phyloP scores from a whole-genome alignment of 2,888 invertebrate species.

The Choreutis nemorana region DNA sequence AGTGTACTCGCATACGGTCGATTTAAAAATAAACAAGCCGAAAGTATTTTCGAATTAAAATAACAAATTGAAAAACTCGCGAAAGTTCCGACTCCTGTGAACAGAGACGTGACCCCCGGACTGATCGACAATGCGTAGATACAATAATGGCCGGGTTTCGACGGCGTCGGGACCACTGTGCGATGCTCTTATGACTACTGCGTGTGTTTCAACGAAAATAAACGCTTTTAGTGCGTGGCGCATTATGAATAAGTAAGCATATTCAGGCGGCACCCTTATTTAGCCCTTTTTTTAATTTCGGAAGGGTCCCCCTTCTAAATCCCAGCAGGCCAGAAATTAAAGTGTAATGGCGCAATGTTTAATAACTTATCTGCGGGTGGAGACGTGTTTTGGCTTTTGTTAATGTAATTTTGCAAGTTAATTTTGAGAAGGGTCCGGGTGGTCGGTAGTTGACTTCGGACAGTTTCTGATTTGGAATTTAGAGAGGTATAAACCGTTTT shows the following conservation, averaged over 20 bases:
- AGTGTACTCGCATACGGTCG: constrained; percentile 43
- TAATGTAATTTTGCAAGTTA: constrained; percentile 52
- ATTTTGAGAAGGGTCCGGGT: constrained; percentile 25
- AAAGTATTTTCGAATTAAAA: constrained; percentile 36
- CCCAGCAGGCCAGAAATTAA: constrained; percentile 58
- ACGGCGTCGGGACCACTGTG: constrained; percentile 6
- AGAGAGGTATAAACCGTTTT: too few relatives aligned
- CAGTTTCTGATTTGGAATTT: too few relatives aligned
- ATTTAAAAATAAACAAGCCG: constrained; percentile 53
- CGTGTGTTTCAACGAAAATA: constrained; percentile 36
- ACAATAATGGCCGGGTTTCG: constrained; percentile 8
- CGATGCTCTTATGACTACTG: too few relatives aligned
- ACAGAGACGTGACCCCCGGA: constrained; percentile 5
- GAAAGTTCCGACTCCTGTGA: constrained; percentile 11
- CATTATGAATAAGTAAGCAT: constrained; percentile 52
- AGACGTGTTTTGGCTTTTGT: constrained; percentile 49
- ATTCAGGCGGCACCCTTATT: constrained; percentile 29
- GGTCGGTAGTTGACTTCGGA: constrained; percentile 2
- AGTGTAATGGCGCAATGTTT: constrained; percentile 62
- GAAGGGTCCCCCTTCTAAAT: constrained; percentile 34
- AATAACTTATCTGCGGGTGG: constrained; percentile 60
- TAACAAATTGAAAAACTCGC: constrained; percentile 26
- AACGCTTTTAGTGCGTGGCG: constrained; percentile 27
- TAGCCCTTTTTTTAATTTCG: constrained; percentile 42
- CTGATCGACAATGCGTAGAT: constrained; percentile 12